These are phyloP conservation scores for Ascaphus truei DNA, from an alignment of 2,113 vertebrate species.

Conservation along the genomic window DNA sequence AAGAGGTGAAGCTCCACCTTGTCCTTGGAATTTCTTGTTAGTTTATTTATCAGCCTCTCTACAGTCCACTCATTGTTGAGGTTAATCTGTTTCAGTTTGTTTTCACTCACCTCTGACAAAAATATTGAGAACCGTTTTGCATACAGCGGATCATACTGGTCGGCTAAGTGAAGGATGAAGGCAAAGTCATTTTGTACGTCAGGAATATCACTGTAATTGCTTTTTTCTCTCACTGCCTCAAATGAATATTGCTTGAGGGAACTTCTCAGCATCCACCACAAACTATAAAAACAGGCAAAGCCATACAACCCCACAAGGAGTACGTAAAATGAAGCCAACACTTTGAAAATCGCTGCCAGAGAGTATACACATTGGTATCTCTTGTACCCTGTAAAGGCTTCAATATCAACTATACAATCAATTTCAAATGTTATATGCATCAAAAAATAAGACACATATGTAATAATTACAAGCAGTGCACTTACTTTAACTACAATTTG, in stretches of 20 bases:
- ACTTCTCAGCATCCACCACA: conserved; percentile 78
- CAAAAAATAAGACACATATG: conserved; percentile 70
- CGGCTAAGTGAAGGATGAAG: conserved; percentile 78
- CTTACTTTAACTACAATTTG: conserved; percentile 78
- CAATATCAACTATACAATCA: conserved; percentile 65
- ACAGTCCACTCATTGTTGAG: conserved; percentile 74
- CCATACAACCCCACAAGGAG: conserved; percentile 69
- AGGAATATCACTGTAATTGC: conserved; percentile 76
- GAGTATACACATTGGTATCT: conserved; percentile 77
- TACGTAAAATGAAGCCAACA: conserved; percentile 72
- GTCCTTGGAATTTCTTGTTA: conserved; percentile 67
- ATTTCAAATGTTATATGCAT: conserved; percentile 70
- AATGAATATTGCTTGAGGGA: conserved; percentile 80
- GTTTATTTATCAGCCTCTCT: conserved; percentile 70
- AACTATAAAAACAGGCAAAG: conserved; percentile 72
- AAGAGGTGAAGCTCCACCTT: conserved; percentile 72
- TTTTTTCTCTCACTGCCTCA: conserved; percentile 72
- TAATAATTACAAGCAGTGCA: conserved; percentile 66
- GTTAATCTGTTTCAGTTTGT: conserved; percentile 75
- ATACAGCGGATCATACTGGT: conserved; percentile 77
- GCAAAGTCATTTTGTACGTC: conserved; percentile 81
- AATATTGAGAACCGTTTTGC: conserved; percentile 79
- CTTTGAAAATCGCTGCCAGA: conserved; percentile 72
- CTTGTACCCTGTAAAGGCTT: conserved; percentile 73
- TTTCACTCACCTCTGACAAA: conserved; percentile 73